A percentile compares a stretch with the other conserved stretches of the same genome.
Conservation (phyloP, 2,797 vertebrate genomes). For the Cygnus olor region DNA sequence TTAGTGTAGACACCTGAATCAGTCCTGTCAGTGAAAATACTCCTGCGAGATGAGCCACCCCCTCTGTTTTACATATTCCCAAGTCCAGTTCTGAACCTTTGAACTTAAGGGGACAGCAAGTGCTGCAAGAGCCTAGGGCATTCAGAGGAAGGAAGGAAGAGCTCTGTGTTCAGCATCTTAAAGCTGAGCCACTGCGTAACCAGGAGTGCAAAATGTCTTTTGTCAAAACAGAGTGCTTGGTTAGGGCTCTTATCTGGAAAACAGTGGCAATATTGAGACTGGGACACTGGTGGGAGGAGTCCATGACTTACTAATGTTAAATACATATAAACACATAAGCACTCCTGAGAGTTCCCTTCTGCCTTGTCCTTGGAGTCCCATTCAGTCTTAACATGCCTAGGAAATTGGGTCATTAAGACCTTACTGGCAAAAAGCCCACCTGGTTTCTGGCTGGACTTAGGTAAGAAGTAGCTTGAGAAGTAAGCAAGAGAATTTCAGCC, state of each 20-base stretch:
- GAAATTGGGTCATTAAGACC: background rate
- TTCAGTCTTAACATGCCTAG: background rate
- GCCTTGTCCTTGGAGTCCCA: background rate
- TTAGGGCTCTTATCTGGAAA: background rate
- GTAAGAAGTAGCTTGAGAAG: background rate
- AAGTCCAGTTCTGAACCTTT: background rate
- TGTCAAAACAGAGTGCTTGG: background rate
- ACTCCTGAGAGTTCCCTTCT: background rate
- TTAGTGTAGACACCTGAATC: background rate
- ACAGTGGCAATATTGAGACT: background rate
- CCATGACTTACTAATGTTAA: background rate
- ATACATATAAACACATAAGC: background rate
- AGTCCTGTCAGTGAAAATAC: background rate
- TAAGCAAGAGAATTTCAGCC: background rate
- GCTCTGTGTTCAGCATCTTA: background rate
- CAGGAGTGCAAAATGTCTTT: background rate
- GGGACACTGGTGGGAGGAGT: background rate
- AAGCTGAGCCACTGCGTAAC: background rate
- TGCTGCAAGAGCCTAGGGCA: background rate
- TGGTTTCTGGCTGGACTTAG: background rate
- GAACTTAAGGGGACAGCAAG: background rate
- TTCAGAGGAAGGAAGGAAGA: background rate
- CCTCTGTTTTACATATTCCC: background rate
- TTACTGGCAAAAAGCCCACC: background rate
- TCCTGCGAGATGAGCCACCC: background rate